Evolutionary conservation across 2,113 vertebrate genomes (phyloP), one percentile per base, ranked within the genome.

Genomic region (Dicaeum eximium): DNA sequence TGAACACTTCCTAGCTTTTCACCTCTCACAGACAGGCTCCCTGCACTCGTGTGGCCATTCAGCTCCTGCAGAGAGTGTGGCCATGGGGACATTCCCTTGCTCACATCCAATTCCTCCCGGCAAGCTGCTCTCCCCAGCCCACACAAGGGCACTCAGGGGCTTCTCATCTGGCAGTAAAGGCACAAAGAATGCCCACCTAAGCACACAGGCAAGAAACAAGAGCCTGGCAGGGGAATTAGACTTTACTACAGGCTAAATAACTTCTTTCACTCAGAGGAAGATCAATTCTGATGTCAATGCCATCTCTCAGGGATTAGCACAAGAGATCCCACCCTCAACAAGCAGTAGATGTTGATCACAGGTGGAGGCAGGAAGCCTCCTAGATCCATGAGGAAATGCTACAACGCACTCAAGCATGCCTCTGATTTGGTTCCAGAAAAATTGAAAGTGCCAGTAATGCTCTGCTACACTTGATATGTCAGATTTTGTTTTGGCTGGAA

Each of bases 41-140:
- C 53, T 30, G 64, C n/a, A 53, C 50, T 69, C 8, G n/a, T 57
- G 91, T 70, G 8, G 5, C 75, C 62, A 16, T 17, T 30, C 7
- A 15, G 61, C 19, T 17, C 91, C 77, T 37, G 69, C 51, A 48
- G 67, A 40, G 27, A 51, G 57, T 1, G 18, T 69, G 65, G 79
- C 79, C 64, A 50, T 0, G 2, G 60, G 21, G 86, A 79, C 16
- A 37, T 38, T 33, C 81, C 71, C 85, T 28, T 0, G 23, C 81
- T 64, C 3, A 0, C 50, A 90, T 82, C 66, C 0, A 0, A 75
- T 48, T 92, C 77, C 79, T 85, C 45, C 37, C 0, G 0, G 35
- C 0, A 1, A 88, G 62, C 62, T 8, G 37, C 77, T 78, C 53
- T 30, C 42, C 75, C 51, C 87, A 50, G 61, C 65, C 61, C 57